Percentiles rank a stretch among this genome's conserved stretches.
phyloP scores from a whole-genome alignment of 2,797 vertebrate species.

The Anguilla anguilla region DNA sequence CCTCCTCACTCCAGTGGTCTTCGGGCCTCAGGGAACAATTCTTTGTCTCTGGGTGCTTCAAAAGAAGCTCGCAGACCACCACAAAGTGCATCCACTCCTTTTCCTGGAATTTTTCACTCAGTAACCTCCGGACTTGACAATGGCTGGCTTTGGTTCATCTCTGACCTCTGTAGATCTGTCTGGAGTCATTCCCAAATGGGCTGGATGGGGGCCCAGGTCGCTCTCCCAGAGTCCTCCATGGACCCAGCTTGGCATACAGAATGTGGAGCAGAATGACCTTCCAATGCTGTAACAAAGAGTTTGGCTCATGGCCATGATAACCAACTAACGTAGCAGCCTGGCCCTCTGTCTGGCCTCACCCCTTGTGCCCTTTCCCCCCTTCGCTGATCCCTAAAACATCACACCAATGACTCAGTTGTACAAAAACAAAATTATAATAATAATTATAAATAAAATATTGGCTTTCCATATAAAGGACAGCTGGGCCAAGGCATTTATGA shows the following conservation, averaged over 20 bases:
- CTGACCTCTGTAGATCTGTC: constrained; percentile 16
- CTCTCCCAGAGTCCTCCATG: not conserved
- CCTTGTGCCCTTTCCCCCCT: not conserved
- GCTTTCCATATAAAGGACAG: not conserved
- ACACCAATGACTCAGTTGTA: not conserved
- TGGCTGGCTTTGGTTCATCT: constrained; percentile 7
- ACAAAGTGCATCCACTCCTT: not conserved
- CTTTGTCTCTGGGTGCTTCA: not conserved
- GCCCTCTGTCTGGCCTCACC: not conserved
- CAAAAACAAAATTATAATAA: not conserved
- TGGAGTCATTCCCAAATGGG: constrained; percentile 17
- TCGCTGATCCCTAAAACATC: not conserved
- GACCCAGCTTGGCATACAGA: not conserved
- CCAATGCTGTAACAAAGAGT: not conserved
- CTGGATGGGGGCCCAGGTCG: constrained; percentile 7
- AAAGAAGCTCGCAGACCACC: not conserved
- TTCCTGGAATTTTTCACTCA: not conserved
- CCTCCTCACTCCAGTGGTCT: not conserved
- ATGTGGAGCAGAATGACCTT: not conserved
- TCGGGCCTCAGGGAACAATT: not conserved
- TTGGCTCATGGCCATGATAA: constrained; percentile 10
- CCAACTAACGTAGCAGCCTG: not conserved
- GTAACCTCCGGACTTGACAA: constrained; percentile 1
- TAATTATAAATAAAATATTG: not conserved
- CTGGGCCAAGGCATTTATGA: not conserved